Conservation (phyloP, 2,888 invertebrate genomes). For the Drosophila mayaguana region DNA sequence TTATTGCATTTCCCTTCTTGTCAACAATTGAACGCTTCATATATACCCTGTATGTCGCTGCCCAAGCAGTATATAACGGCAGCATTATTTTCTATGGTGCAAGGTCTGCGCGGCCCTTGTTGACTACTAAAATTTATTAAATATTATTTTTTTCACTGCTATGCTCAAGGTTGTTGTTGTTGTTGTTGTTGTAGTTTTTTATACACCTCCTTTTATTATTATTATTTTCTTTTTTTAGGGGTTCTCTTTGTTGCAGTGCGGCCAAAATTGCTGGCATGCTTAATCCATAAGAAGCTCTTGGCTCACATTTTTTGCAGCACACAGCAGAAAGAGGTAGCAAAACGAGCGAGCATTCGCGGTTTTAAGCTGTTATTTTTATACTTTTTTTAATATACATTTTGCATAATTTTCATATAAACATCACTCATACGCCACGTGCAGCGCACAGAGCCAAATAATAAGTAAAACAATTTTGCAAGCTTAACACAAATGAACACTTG, state of each 20-base stretch:
- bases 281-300: slow-evolving; percentile 81
- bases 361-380: slow-evolving; percentile 18
- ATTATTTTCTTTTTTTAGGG: slow-evolving; percentile 15
- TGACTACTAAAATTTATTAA: slow-evolving; percentile 77
- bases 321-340: slow-evolving; percentile 13
- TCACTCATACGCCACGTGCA: slow-evolving; percentile 78
- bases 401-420: slow-evolving; percentile 80
- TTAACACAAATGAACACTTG: slow-evolving; percentile 77
- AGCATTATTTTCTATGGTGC: slow-evolving; percentile 47
- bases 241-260: slow-evolving; percentile 45
- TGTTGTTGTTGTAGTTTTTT: slow-evolving; percentile 31
- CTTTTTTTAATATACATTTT: slow-evolving; percentile 75
- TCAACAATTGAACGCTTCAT: neutral
- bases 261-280: slow-evolving; percentile 77
- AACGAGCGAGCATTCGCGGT: slow-evolving; percentile 7
- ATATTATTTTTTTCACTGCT: slow-evolving; percentile 57
- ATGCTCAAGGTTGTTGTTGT: slow-evolving; percentile 26
- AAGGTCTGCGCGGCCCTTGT: slow-evolving; percentile 45
- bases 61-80: slow-evolving; percentile 7
- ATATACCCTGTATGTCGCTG: neutral
- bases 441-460: slow-evolving; percentile 59
- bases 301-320: slow-evolving; percentile 72
- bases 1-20: neutral
- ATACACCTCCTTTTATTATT: slow-evolving; percentile 18
- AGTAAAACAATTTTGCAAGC: slow-evolving; percentile 78